These are phyloP conservation scores for Cetonia aurata DNA, from an alignment of 2,888 invertebrate species.

Conservation along the genomic window DNA sequence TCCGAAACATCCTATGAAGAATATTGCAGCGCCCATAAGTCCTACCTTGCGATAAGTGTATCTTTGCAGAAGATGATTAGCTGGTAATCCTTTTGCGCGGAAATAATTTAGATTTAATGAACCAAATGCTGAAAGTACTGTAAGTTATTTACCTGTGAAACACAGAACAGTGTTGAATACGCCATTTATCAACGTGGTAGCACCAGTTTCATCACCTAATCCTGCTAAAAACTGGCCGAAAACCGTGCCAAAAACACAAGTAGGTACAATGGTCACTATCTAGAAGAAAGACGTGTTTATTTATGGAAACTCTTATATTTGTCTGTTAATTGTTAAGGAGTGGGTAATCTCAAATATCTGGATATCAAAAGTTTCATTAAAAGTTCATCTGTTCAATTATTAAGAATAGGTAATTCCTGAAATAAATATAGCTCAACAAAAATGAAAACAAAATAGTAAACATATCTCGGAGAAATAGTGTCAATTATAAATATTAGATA, in stretches of 20 bases:
- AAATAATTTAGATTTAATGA: too few species aligned
- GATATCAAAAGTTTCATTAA: too few species aligned
- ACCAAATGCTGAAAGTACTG: not conserved
- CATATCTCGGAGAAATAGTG: too few species aligned
- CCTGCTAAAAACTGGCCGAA: conserved; percentile 78
- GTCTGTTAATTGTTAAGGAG: too few species aligned
- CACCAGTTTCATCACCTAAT: conserved; percentile 77
- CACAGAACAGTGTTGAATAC: conserved; percentile 76
- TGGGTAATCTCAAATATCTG: too few species aligned
- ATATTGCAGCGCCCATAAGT: conserved; percentile 74
- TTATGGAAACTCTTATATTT: too few species aligned
- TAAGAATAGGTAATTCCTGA: too few species aligned
- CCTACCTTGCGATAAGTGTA: conserved; percentile 78
- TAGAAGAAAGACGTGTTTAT: conserved; percentile 56
- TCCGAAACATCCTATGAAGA: conserved; percentile 73
- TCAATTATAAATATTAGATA: too few species aligned
- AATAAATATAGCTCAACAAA: too few species aligned
- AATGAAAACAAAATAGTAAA: too few species aligned
- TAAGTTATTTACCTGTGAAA: conserved; percentile 70
- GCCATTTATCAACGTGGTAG: conserved; percentile 78
- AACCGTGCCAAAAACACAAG: conserved; percentile 78
- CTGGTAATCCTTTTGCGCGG: conserved; percentile 71
- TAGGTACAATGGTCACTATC: conserved; percentile 77
- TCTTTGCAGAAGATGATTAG: conserved; percentile 75
- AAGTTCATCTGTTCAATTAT: too few species aligned